Evolutionary conservation across 2,888 invertebrate genomes (phyloP), one percentile per base, ranked within the genome.

Genomic region (Callosobruchus maculatus): DNA sequence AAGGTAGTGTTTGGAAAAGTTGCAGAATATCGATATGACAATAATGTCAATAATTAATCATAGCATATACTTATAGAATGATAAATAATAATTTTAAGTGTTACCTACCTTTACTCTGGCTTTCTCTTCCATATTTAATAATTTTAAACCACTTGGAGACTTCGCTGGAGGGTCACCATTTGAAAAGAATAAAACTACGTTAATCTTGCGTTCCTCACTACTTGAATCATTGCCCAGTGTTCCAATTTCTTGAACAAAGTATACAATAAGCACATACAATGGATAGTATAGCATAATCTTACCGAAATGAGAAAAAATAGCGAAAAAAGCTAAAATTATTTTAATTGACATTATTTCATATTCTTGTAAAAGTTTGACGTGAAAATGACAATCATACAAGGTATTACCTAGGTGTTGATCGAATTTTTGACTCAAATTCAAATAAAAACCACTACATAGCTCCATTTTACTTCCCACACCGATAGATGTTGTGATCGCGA

Each of bases 121-220:
- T 67, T 78, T 76, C 75, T 81, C 77, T 13, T 75, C 70, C 73
- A 82, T 78, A 0, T 81, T 74, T 70, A 82, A 75, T 70, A 71
- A 76, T 66, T 76, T 73, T 31, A 80, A 72, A n/a, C 80, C 80
- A 0, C 74, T 30, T 49, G 73, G 73, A 22, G 77, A 71, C 73
- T 70, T 68, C 0, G 77, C 75, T 9, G 73, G 49, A 21, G 74
- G 49, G 22, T 72, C 71, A 26, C 75, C 78, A 69, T 81, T 80
- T 0, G 82, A 78, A 70, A 83, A 80, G 74, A 83, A 81, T 73
- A 83, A 30, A 0, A 82, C 79, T 2, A 82, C 79, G 70, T 75
- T 78, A 67, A 78, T 18, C 67, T 76, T 75, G n/a, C 74, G 66
- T 3, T 49, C 49, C 13, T 49, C 49, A 18, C 13, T 49, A 1